Base-by-base conservation (phyloP, 2,888 invertebrate genomes). In the Agrochola circellaris region DNA sequence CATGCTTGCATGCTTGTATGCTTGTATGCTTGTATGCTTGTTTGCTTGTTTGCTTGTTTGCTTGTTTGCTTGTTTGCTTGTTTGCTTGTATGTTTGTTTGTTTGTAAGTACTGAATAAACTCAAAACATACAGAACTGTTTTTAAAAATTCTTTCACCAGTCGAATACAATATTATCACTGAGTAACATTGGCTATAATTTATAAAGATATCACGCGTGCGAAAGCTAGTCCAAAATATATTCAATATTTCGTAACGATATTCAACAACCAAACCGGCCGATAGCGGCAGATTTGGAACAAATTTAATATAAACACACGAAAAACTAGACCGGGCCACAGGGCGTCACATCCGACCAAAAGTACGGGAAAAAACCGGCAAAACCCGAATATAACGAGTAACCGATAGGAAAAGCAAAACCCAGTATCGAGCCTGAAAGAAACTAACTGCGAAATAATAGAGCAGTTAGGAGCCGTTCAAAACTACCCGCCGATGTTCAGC, bases 401-500 rank as follows among this genome's bases (percentile, higher is more conserved):
- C 92, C 91, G 91, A 94, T 93, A 89, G 85, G 80, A 84, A 88
- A 88, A 89, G 90, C 92, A 92, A 93, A 93, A 92, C 91, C 91
- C 84, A 82, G 82, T 87, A 87, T 86, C 89, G 89, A 85, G 82
- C 79, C 85, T 84, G 85, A 93, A 94, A 93, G 93, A 93, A 93
- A 92, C 93, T 92, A 94, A 94, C 93, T 92, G 88, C 89, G 83
- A 90, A 93, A 92, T 94, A 92, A 94, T 94, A 90, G 89, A 89
- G 90, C 90, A 90, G 90, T 91, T 88, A 85, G 88, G 88, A 80
- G 83, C 82, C 81, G 82, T 81, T 87, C 88, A 83, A 89, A 90
- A 89, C 88, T 87, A 84, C 74, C 76, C 80, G 64, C 73, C 79
- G 79, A 86, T 87, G 79, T 82, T 87, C 78, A 61, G 26, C 77